These are phyloP conservation scores for human DNA, from an alignment of 2,113 vertebrate genomes.

Conservation along the genomic window GRCh38 chr5:175248001-175248500, in stretches of 20 bases:
- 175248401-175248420: neutral
- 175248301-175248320: neutral
- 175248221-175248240: accelerated
- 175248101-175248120: neutral
- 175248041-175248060: neutral
- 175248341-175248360: neutral
- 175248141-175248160: neutral
- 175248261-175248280: neutral
- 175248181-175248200: neutral
- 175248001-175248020: neutral
- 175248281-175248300: neutral
- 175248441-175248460: neutral
- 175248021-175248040: neutral
- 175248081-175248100: neutral
- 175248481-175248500: neutral
- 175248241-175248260: neutral
- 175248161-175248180: accelerated
- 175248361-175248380: neutral
- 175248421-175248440: neutral
- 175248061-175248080: neutral
- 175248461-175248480: neutral
- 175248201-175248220: accelerated
- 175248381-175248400: too few relatives aligned
- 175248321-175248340: neutral
- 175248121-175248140: neutral